These are phyloP conservation scores for Pachymerium ferrugineum DNA, from an alignment of 2,888 invertebrate genomes.

Conservation along the genomic window DNA sequence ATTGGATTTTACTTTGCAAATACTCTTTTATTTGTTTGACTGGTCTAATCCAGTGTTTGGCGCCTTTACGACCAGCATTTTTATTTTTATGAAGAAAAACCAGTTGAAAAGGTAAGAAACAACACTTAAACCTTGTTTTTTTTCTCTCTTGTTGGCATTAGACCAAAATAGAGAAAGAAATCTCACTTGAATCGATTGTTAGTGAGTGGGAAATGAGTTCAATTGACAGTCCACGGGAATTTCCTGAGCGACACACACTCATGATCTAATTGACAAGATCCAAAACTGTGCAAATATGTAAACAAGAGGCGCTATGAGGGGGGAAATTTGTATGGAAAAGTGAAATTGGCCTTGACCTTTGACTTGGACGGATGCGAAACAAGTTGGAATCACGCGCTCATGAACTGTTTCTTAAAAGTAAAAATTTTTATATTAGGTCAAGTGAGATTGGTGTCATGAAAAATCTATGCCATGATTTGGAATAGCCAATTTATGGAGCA, in stretches of 20 bases:
- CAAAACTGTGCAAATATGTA: background rate
- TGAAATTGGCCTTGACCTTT: background rate
- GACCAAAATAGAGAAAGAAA: background rate
- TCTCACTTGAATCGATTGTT: background rate
- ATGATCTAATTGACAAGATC: background rate
- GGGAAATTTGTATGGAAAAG: background rate
- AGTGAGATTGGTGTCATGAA: background rate
- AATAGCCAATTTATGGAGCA: conserved; percentile 15
- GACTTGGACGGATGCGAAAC: background rate
- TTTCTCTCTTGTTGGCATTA: conserved; percentile 7
- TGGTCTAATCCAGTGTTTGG: conserved; percentile 14
- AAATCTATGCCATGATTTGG: background rate
- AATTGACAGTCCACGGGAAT: conserved; percentile 23
- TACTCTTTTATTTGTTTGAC: too few species aligned
- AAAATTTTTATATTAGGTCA: too few species aligned
- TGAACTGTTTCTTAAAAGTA: too few species aligned
- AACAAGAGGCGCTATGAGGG: background rate
- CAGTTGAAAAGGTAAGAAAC: background rate
- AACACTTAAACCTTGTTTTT: conserved; percentile 22
- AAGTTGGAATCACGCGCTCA: background rate
- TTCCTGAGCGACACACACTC: conserved; percentile 7
- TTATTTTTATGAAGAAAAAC: background rate
- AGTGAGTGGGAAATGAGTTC: conserved; percentile 14
- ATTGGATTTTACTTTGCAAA: too few species aligned
- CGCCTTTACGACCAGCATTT: background rate